These are phyloP conservation scores for Pedionomus torquatus DNA, from an alignment of 2,113 vertebrate species.

Conservation along the genomic window DNA sequence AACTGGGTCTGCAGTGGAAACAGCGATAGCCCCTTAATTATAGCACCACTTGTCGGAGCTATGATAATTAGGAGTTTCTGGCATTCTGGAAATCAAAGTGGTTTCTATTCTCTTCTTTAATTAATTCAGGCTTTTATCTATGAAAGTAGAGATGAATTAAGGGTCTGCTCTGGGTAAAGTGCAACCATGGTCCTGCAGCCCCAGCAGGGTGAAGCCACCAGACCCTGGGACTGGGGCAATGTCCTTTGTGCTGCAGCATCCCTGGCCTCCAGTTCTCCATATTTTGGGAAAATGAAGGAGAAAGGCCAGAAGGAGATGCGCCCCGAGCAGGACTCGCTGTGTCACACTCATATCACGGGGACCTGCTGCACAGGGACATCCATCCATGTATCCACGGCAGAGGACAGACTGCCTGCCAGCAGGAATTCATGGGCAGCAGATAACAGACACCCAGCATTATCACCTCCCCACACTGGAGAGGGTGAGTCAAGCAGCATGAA, in stretches of 20 bases:
- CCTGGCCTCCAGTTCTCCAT: fast-evolving
- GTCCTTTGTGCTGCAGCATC: background rate
- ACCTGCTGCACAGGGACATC: background rate
- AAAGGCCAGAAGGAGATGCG: background rate
- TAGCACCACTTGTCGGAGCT: slow-evolving; percentile 13
- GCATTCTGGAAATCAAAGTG: slow-evolving; percentile 58
- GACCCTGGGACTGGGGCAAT: background rate
- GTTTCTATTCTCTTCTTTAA: slow-evolving; percentile 63
- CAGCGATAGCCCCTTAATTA: slow-evolving; percentile 17
- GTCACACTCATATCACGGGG: fast-evolving
- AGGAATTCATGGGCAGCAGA: background rate
- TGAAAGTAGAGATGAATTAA: slow-evolving; percentile 33
- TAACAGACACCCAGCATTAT: background rate
- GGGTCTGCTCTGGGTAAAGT: slow-evolving; percentile 32
- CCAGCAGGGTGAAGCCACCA: background rate
- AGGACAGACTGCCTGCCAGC: background rate
- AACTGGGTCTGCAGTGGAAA: slow-evolving; percentile 4
- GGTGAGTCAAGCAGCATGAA: background rate
- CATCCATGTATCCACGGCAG: fast-evolving
- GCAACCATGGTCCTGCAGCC: background rate
- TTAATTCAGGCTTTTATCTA: slow-evolving; percentile 67
- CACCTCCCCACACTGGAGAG: background rate
- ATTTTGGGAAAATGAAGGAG: background rate
- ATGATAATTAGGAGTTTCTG: slow-evolving; percentile 56
- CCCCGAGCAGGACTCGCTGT: fast-evolving